phyloP scores from a whole-genome alignment of 1,140 invertebrate genomes.

The Latrodectus geometricus region DNA sequence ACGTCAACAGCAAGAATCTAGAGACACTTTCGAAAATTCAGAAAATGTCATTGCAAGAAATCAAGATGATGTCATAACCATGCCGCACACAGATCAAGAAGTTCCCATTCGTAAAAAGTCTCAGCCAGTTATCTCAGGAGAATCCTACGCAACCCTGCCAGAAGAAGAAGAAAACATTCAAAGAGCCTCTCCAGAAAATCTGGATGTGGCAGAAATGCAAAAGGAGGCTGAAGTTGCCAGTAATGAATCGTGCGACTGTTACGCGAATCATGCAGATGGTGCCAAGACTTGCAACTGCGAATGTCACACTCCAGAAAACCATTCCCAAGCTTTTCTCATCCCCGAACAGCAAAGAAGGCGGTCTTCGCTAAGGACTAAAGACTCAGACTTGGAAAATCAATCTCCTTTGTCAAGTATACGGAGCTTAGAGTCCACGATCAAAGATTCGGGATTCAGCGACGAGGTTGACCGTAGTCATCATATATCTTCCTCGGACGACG shows the following conservation, averaged over 20 bases:
- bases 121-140: slow-evolving; percentile 28
- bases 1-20: not conserved
- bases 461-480: slow-evolving; percentile 42
- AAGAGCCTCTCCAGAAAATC: not conserved
- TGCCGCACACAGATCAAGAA: slow-evolving; percentile 29
- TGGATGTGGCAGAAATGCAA: not conserved
- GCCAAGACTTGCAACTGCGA: slow-evolving; percentile 5
- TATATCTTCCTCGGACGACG: not conserved
- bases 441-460: slow-evolving; percentile 62
- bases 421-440: slow-evolving; percentile 57
- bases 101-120: slow-evolving; percentile 30
- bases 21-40: not conserved
- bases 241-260: slow-evolving; percentile 1
- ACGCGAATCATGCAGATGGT: not conserved
- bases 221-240: not conserved
- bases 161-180: not conserved
- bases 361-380: not conserved
- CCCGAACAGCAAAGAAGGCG: not conserved
- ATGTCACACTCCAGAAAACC: not conserved
- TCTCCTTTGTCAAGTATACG: slow-evolving; percentile 57
- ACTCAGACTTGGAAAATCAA: slow-evolving; percentile 32
- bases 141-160: not conserved
- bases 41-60: slow-evolving; percentile 32
- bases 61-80: slow-evolving; percentile 6
- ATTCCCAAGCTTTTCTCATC: not conserved